phyloP scores from a whole-genome alignment of 2,113 vertebrate genomes.

The Formicarius rufipectus region DNA sequence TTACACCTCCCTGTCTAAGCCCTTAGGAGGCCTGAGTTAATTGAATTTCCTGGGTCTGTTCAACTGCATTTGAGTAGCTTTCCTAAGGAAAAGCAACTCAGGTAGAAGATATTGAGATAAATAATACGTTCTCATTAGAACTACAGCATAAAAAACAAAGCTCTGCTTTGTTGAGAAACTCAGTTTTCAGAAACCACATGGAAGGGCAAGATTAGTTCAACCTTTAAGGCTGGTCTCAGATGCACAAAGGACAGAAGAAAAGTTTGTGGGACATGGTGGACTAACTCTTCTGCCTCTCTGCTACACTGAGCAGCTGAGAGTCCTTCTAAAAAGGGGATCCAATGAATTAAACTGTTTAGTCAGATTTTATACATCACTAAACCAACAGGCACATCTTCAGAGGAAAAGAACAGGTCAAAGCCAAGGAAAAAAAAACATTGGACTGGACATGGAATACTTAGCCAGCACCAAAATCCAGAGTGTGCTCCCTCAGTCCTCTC shows the following conservation, averaged over 20 bases:
- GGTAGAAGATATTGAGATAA: neutral
- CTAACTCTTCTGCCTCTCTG: neutral
- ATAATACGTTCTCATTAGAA: conserved; percentile 25
- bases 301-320: conserved; percentile 6
- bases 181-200: conserved; percentile 22
- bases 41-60: neutral
- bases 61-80: neutral
- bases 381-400: neutral
- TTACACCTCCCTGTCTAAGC: neutral
- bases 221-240: neutral
- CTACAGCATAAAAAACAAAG: conserved; percentile 64
- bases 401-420: neutral
- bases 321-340: neutral
- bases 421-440: neutral
- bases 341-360: neutral
- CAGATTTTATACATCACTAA: neutral
- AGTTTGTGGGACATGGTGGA: neutral
- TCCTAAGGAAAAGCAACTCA: conserved; percentile 14
- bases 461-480: neutral
- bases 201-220: conserved; percentile 3
- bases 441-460: neutral
- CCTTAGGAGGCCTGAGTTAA: conserved; percentile 15
- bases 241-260: conserved; percentile 35
- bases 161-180: conserved; percentile 64
- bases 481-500: neutral